Evolutionary conservation across 2,797 vertebrate species (phyloP).

Genomic region (Phrynocephalus guinanensis): DNA sequence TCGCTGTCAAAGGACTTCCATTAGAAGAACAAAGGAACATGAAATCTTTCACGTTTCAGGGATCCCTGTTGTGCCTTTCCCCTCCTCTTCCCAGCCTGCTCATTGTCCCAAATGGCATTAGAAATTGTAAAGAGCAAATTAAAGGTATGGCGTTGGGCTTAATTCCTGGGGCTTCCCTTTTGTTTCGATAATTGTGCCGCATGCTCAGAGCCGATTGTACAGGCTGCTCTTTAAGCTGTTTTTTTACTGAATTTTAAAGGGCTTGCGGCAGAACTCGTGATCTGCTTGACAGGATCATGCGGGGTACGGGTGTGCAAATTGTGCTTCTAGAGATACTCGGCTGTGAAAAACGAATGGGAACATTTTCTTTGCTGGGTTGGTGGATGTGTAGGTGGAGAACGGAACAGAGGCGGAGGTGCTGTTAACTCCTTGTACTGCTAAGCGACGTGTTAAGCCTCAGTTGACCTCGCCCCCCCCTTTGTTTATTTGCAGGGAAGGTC

Average conservation of each 20-base stretch:
- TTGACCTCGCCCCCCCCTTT: slow-evolving; percentile 20
- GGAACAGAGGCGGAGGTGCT: slow-evolving; percentile 1
- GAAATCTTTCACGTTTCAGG: not conserved
- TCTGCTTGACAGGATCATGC: slow-evolving; percentile 13
- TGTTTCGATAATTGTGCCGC: slow-evolving; percentile 38
- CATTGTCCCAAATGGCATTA: slow-evolving; percentile 4
- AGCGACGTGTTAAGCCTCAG: slow-evolving; percentile 3
- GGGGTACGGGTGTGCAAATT: not conserved
- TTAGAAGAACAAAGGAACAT: slow-evolving; percentile 3
- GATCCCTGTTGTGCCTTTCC: slow-evolving; percentile 14
- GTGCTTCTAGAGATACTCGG: slow-evolving; percentile 28
- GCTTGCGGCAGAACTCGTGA: slow-evolving; percentile 38
- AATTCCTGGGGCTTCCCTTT: slow-evolving; percentile 32
- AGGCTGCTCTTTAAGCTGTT: slow-evolving; percentile 26
- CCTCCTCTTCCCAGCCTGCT: not conserved
- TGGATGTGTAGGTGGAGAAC: slow-evolving; percentile 23
- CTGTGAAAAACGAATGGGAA: not conserved
- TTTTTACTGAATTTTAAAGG: slow-evolving; percentile 37
- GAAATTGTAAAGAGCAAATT: slow-evolving; percentile 36
- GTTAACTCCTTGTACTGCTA: slow-evolving; percentile 35
- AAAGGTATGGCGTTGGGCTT: slow-evolving; percentile 11
- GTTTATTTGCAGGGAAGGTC: slow-evolving; percentile 85
- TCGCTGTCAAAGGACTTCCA: slow-evolving; percentile 18
- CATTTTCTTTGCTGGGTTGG: slow-evolving; percentile 28
- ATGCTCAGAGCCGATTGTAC: slow-evolving; percentile 32